Evolutionary conservation across 2,113 vertebrate species (phyloP).

Genomic region (Rhinopomastus cyanomelas): DNA sequence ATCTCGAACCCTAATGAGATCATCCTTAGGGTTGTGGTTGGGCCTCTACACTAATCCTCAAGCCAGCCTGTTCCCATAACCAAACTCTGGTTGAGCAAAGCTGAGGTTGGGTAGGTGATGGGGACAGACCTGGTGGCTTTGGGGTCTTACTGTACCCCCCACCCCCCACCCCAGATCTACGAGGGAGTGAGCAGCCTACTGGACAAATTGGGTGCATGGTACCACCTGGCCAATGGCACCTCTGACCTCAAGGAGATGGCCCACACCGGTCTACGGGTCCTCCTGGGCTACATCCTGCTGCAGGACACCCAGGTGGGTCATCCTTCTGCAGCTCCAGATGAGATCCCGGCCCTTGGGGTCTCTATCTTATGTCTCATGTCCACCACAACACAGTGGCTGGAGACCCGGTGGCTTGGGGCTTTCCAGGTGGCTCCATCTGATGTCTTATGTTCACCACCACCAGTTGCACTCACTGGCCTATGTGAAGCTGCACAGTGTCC

Average conservation of each 20-base stretch:
- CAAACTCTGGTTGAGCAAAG: not conserved
- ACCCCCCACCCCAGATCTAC: slow-evolving; percentile 80
- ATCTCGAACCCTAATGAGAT: accelerated
- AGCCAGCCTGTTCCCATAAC: not conserved
- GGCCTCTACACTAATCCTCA: not conserved
- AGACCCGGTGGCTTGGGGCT: too few species aligned
- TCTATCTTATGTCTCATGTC: not conserved
- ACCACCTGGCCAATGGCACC: slow-evolving; percentile 77
- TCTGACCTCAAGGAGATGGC: slow-evolving; percentile 93
- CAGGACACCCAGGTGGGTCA: slow-evolving; percentile 85
- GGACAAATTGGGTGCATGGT: slow-evolving; percentile 90
- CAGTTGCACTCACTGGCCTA: slow-evolving; percentile 91
- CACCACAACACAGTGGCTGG: too few species aligned
- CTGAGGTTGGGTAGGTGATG: not conserved
- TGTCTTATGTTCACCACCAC: accelerated
- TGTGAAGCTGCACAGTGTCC: slow-evolving; percentile 91
- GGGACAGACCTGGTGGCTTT: not conserved
- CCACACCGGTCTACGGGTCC: slow-evolving; percentile 89
- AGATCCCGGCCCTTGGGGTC: not conserved
- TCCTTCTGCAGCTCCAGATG: accelerated
- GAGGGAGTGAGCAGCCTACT: slow-evolving; percentile 93
- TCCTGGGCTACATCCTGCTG: slow-evolving; percentile 88
- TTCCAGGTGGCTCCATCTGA: not conserved
- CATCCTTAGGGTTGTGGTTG: accelerated
- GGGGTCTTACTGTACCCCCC: not conserved